Evolutionary conservation across 2,797 vertebrate species (phyloP).

Genomic region (Strix occidentalis): DNA sequence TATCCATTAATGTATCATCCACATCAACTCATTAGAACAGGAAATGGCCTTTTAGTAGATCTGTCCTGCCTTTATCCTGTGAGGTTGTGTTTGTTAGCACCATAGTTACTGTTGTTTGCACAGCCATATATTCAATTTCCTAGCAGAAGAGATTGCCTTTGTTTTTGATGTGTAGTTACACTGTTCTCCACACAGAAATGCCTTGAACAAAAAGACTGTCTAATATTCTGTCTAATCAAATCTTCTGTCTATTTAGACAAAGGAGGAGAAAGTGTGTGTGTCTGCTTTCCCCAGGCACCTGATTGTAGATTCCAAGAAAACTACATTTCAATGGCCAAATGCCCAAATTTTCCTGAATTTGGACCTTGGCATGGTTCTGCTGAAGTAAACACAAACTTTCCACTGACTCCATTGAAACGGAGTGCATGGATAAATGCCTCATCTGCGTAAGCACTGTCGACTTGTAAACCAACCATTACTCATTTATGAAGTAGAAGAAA

Average conservation of each 20-base stretch:
- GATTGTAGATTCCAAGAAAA: not conserved
- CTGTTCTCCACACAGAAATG: not conserved
- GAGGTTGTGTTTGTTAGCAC: not conserved
- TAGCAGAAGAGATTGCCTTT: not conserved
- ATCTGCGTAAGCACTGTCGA: fast-evolving
- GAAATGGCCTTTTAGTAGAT: not conserved
- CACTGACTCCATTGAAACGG: not conserved
- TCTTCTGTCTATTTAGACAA: not conserved
- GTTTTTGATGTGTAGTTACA: not conserved
- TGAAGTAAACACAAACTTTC: not conserved
- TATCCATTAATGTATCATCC: not conserved
- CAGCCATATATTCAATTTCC: not conserved
- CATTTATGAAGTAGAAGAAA: not conserved
- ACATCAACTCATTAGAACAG: not conserved
- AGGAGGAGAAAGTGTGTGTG: not conserved
- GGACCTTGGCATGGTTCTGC: not conserved
- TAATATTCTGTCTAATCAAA: not conserved
- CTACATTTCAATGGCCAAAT: not conserved
- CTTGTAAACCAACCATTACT: not conserved
- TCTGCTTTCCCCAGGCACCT: not conserved
- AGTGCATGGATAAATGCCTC: not conserved
- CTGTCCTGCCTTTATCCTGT: not conserved
- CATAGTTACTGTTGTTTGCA: not conserved
- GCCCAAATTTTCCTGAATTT: not conserved
- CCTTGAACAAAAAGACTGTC: not conserved